Base-by-base conservation (phyloP, 2,888 invertebrate genomes). In the Hoplodrina ambigua region DNA sequence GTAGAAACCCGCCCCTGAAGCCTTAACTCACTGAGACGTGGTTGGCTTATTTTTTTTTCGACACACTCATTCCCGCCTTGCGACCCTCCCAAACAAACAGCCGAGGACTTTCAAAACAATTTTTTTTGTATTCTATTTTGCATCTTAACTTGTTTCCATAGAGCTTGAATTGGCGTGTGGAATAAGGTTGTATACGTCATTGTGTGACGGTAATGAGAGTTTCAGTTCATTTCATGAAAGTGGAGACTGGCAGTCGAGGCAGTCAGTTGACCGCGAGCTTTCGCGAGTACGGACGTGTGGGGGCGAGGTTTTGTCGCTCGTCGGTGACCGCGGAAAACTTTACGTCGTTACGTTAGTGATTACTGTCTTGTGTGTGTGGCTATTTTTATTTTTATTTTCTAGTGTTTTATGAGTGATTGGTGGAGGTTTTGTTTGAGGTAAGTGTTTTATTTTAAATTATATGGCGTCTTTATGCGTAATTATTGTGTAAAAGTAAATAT, bases 31-130 rank as follows among this genome's bases (percentile, higher is more conserved):
- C 90, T 91, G 95, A 93, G 94, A 94, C 95, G 95, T 93, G 96
- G 96, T 96, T 96, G 96, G 96, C 91, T 95, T 96, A 95, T 94
- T 95, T 96, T 95, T 91, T 95, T 96, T 95, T 95, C 92, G 90
- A 90, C 93, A 92, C 91, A 93, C 92, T 95, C 95, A 95, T 95
- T 96, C 95, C 95, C 96, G 96, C 96, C 96, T 95, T 93, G 93
- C 88, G 95, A 91, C 94, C 95, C 95, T 95, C 95, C 96, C 96
- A 96, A 96, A 95, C 95, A 96, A 96, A 96, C 94, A 95, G 90
- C 89, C 86, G 88, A 93, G 92, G 90, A 94, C 93, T 94, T 94
- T 92, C 92, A 95, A 95, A 96, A 95, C 95, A 95, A 89, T 86
- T 89, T 91, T 78, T 10, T 30, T 49, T 20, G 4, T 25, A 2